phyloP scores from a whole-genome alignment of 1,140 invertebrate genomes.

The Drosophila ironensis region DNA sequence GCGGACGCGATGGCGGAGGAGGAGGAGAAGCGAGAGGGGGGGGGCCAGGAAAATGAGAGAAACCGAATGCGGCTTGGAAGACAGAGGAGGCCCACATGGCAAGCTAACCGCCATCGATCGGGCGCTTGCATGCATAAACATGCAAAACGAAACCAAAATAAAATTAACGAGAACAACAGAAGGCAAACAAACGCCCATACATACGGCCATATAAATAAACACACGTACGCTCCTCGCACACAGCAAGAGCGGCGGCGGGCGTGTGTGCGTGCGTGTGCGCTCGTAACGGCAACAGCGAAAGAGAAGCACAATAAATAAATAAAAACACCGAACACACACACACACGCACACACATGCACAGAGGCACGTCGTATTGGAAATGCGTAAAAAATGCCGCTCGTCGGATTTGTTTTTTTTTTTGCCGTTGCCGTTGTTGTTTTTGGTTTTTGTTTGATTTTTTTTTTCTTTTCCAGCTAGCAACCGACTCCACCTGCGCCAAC shows the following conservation, averaged over 20 bases:
- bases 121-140: constrained; percentile 73
- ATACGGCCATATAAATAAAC: constrained; percentile 44
- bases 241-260: too few species aligned
- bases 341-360: constrained; percentile 30
- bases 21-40: too few species aligned
- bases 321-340: constrained; percentile 72
- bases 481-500: constrained; percentile 71
- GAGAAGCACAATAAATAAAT: constrained; percentile 78
- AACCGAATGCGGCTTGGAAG: too few species aligned
- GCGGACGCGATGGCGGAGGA: too few species aligned
- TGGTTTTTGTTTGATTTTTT: too few species aligned
- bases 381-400: constrained; percentile 78
- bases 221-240: constrained; percentile 14
- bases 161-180: constrained; percentile 77
- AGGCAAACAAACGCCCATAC: constrained; percentile 59
- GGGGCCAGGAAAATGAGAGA: too few species aligned
- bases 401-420: too few species aligned
- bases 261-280: constrained; percentile 39
- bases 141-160: constrained; percentile 78
- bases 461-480: constrained; percentile 54
- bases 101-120: constrained; percentile 65
- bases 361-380: constrained; percentile 62
- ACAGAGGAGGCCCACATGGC: constrained; percentile 62
- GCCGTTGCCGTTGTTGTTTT: too few species aligned
- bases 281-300: constrained; percentile 67